Evolutionary conservation across 2,797 vertebrate genomes (phyloP).

Genomic region (Crocidura indochinensis): DNA sequence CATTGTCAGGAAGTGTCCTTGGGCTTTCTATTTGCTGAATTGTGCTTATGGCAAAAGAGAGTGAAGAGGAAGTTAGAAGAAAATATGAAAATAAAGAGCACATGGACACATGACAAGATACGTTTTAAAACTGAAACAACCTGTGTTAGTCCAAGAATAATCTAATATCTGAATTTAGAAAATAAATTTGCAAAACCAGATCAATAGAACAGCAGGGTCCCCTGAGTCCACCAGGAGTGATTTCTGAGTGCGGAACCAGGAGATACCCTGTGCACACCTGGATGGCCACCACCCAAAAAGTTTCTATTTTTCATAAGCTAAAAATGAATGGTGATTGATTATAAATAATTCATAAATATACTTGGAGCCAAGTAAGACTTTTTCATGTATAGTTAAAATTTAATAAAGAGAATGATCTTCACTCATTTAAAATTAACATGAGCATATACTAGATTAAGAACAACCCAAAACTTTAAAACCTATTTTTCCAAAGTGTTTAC

Average conservation of each 20-base stretch:
- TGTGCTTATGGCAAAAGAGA: neutral
- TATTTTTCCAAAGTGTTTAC: no score
- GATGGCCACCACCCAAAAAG: no score
- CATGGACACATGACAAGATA: neutral
- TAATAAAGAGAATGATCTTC: neutral
- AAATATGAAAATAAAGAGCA: neutral
- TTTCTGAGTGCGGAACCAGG: no score
- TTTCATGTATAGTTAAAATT: neutral
- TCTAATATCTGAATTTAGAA: neutral
- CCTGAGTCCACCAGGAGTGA: no score
- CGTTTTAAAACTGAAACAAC: neutral
- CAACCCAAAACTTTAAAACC: no score
- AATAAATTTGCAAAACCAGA: no score
- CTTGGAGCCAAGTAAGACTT: neutral
- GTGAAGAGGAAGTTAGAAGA: neutral
- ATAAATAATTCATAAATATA: neutral
- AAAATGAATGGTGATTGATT: neutral
- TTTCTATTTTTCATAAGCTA: neutral
- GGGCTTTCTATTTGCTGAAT: neutral
- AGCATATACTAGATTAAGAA: no score
- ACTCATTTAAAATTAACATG: no score
- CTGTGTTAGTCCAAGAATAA: neutral
- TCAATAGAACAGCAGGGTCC: no score
- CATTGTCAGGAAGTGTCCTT: neutral
- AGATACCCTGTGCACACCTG: no score